phyloP scores from a whole-genome alignment of 92 coral and sea anemone genomes.

The Zoanthus solanderi region DNA sequence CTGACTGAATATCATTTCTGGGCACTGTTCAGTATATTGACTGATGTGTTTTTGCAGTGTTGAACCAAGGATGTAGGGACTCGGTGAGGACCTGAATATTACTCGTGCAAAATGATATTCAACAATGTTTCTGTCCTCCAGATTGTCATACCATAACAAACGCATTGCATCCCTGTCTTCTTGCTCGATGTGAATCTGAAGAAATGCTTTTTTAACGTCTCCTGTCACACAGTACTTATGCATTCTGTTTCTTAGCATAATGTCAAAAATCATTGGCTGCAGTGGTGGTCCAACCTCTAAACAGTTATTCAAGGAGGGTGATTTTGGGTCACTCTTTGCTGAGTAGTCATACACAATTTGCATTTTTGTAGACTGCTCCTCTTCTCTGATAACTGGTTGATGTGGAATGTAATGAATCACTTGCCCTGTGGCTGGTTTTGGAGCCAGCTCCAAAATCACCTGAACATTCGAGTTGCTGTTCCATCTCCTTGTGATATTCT shows the following conservation, averaged over 20 bases:
- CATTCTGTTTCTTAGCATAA: slow-evolving; percentile 55
- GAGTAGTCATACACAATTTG: slow-evolving; percentile 71
- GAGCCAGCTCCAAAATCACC: not conserved
- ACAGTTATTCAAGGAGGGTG: slow-evolving; percentile 67
- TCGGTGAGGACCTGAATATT: slow-evolving; percentile 60
- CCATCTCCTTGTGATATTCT: slow-evolving; percentile 65
- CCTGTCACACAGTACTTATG: slow-evolving; percentile 54
- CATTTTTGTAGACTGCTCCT: slow-evolving; percentile 63
- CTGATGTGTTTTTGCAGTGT: slow-evolving; percentile 64
- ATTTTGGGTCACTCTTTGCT: slow-evolving; percentile 43
- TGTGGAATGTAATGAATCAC: slow-evolving; percentile 63
- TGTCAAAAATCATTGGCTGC: slow-evolving; percentile 55
- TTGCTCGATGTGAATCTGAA: slow-evolving; percentile 41
- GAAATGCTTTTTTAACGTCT: slow-evolving; percentile 59
- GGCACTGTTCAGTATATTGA: slow-evolving; percentile 23
- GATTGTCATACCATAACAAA: slow-evolving; percentile 56
- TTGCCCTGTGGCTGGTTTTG: slow-evolving; percentile 54
- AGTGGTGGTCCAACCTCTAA: slow-evolving; percentile 62
- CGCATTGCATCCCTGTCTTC: slow-evolving; percentile 61
- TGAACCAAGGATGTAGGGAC: slow-evolving; percentile 63
- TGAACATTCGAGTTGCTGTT: slow-evolving; percentile 50
- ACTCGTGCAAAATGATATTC: slow-evolving; percentile 57
- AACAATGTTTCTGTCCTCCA: slow-evolving; percentile 44
- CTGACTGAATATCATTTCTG: slow-evolving; percentile 64
- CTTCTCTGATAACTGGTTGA: slow-evolving; percentile 62